Conservation (phyloP, 2,113 vertebrate species). For the Sander vitreus region DNA sequence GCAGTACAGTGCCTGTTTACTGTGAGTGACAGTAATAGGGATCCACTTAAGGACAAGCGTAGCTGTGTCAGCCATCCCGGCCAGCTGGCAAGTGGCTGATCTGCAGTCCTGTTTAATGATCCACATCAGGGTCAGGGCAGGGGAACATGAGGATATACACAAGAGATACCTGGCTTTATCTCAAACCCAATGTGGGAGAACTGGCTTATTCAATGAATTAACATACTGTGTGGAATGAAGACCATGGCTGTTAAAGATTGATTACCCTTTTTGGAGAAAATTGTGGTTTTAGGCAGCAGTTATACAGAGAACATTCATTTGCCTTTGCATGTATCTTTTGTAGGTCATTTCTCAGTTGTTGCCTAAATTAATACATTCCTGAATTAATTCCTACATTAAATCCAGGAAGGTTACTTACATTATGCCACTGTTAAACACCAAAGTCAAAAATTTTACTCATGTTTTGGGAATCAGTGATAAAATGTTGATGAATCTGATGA, state of each 20-base stretch:
- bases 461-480: conserved; percentile 49
- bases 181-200: conserved; percentile 64
- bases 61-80: conserved; percentile 46
- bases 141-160: conserved; percentile 65
- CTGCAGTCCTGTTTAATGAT: conserved; percentile 74
- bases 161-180: conserved; percentile 70
- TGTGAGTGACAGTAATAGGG: conserved; percentile 76
- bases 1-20: conserved; percentile 61
- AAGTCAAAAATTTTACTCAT: conserved; percentile 15
- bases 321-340: conserved; percentile 28
- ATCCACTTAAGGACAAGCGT: conserved; percentile 74
- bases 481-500: conserved; percentile 68
- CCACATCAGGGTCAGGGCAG: conserved; percentile 67
- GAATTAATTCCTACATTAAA: conserved; percentile 38
- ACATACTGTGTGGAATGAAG: conserved; percentile 45
- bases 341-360: conserved; percentile 18
- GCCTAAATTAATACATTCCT: conserved; percentile 45
- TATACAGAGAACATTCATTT: conserved; percentile 18
- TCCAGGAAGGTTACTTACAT: conserved; percentile 33
- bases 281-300: conserved; percentile 17
- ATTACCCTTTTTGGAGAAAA: conserved; percentile 20
- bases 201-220: conserved; percentile 40
- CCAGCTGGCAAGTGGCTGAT: conserved; percentile 75
- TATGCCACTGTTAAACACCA: conserved; percentile 15
- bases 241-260: conserved; percentile 42